phyloP scores from a whole-genome alignment of 2,797 vertebrate species.

The Malacoctenus gilli region DNA sequence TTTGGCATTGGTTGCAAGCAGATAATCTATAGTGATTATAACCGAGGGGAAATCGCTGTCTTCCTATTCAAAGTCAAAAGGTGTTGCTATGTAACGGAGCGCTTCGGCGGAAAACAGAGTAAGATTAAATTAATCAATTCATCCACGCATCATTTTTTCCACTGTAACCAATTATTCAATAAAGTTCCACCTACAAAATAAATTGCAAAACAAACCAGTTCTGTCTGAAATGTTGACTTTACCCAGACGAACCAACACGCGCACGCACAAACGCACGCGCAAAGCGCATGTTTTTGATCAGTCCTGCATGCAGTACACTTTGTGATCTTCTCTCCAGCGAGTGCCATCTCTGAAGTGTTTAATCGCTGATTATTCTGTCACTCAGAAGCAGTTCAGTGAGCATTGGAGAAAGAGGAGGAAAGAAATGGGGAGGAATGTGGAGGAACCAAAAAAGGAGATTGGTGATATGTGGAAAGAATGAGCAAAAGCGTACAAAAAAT shows the following conservation, averaged over 20 bases:
- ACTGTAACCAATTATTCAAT: no score
- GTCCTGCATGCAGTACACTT: conserved; percentile 17
- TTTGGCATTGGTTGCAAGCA: no score
- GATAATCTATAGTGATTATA: no score
- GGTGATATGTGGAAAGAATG: not conserved
- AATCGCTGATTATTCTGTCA: conserved; percentile 58
- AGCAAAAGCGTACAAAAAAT: no score
- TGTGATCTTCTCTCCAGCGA: conserved; percentile 48
- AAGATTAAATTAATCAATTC: not conserved
- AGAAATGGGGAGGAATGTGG: no score
- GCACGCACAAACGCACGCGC: not conserved
- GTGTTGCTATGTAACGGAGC: no score
- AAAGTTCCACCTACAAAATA: no score
- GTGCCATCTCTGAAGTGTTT: conserved; percentile 44
- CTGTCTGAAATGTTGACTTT: no score
- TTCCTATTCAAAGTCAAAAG: conserved; percentile 4
- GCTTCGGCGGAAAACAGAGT: not conserved
- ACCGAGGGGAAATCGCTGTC: not conserved
- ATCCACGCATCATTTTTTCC: not conserved
- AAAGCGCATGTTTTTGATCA: conserved; percentile 30
- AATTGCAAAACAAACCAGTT: no score
- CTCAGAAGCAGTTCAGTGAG: conserved; percentile 33
- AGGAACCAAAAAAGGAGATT: not conserved
- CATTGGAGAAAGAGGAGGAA: no score
- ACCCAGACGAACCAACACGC: not conserved